phyloP scores from a whole-genome alignment of 2,113 vertebrate genomes.

The Centropristis striata region DNA sequence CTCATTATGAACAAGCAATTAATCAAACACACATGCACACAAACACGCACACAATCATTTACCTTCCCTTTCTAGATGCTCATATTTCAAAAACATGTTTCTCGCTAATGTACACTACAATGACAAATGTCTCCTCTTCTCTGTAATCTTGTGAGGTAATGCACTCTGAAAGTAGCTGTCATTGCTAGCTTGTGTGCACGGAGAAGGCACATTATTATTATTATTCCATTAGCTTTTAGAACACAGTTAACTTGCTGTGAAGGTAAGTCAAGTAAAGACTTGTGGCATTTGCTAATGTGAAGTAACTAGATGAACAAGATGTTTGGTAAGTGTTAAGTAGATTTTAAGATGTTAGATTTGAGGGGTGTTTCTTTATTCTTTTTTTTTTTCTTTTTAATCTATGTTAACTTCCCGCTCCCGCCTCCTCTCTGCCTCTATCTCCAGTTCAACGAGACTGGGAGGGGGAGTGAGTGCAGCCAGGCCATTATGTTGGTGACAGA shows the following conservation, averaged over 20 bases:
- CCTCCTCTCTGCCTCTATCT: conserved; percentile 22
- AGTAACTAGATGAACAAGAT: neutral
- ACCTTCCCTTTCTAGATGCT: neutral
- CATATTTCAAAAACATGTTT: conserved; percentile 9
- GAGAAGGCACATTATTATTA: neutral
- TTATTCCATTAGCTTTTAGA: conserved; percentile 19
- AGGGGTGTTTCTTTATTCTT: neutral
- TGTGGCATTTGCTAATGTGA: neutral
- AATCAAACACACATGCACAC: conserved; percentile 34
- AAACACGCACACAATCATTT: neutral
- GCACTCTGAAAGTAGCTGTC: neutral
- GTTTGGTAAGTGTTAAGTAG: neutral
- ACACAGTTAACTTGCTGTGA: neutral
- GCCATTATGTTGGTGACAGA: conserved; percentile 99
- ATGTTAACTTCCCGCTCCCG: neutral
- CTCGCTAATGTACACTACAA: neutral
- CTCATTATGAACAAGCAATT: conserved; percentile 52
- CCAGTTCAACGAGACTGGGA: conserved; percentile 97
- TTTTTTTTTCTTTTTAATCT: conserved; percentile 6
- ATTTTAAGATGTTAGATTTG: neutral
- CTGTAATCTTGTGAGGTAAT: conserved; percentile 6
- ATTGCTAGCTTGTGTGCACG: conserved; percentile 1
- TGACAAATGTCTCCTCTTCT: neutral
- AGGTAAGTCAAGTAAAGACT: neutral
- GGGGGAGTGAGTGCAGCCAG: conserved; percentile 97